A percentile compares a stretch with the other conserved stretches of the same genome.
These are phyloP conservation scores for Eulithis testata DNA, from an alignment of 2,888 invertebrate genomes.

Conservation along the genomic window DNA sequence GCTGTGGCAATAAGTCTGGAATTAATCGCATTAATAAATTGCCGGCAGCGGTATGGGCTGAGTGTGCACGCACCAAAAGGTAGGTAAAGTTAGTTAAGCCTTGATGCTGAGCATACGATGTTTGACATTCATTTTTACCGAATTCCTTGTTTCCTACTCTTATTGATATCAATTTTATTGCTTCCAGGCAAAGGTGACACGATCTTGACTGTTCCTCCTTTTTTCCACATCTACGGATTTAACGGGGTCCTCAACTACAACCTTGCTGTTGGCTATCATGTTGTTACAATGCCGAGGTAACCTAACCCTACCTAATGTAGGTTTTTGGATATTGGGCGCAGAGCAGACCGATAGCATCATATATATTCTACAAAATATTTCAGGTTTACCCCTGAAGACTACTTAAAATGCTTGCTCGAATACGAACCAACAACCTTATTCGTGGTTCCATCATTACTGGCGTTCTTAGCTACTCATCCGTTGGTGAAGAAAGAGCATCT, in stretches of 20 bases:
- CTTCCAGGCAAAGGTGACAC: slow-evolving; percentile 80
- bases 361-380: slow-evolving; percentile 22
- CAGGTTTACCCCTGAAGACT: slow-evolving; percentile 89
- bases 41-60: no score
- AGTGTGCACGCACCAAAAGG: no score
- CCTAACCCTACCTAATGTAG: no score
- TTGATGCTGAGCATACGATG: no score
- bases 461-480: slow-evolving; percentile 90
- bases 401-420: slow-evolving; percentile 86
- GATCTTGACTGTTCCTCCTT: slow-evolving; percentile 88
- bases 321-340: no score
- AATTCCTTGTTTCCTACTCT: neutral
- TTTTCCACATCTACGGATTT: slow-evolving; percentile 92
- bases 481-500: slow-evolving; percentile 87
- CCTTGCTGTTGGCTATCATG: slow-evolving; percentile 84
- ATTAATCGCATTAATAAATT: no score
- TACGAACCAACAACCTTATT: slow-evolving; percentile 86
- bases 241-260: slow-evolving; percentile 87
- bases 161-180: neutral
- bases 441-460: slow-evolving; percentile 90
- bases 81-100: no score
- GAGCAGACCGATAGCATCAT: no score
- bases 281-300: slow-evolving; percentile 87
- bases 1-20: no score
- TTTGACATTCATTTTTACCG: no score